These are phyloP conservation scores for Otis tarda DNA, from an alignment of 2,113 vertebrate species.

Conservation along the genomic window DNA sequence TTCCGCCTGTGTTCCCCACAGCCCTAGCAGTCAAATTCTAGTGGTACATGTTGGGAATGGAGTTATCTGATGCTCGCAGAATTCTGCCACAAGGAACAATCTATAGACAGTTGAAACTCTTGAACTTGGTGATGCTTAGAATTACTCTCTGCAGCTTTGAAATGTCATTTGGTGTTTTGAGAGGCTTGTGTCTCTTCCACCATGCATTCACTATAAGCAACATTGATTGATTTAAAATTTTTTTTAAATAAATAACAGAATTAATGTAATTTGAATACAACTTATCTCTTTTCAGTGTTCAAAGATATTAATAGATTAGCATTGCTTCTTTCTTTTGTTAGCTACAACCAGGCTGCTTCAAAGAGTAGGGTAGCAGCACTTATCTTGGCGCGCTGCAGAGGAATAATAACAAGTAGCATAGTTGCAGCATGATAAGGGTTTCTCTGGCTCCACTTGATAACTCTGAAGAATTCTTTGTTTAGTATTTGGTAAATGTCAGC, in stretches of 20 bases:
- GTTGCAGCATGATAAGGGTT: background rate
- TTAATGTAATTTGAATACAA: background rate
- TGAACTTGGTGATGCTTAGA: background rate
- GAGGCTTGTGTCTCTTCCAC: background rate
- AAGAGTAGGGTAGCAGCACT: background rate
- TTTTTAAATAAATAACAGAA: background rate
- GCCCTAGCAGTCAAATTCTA: background rate
- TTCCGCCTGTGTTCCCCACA: accelerated
- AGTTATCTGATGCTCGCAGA: background rate
- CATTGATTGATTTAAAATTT: background rate
- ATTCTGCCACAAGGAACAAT: background rate
- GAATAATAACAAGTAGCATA: background rate
- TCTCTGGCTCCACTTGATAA: background rate
- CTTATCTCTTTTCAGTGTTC: background rate
- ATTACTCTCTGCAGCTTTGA: background rate
- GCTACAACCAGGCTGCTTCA: background rate
- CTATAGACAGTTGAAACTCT: background rate
- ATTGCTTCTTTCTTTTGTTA: background rate
- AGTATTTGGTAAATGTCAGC: background rate
- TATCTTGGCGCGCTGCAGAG: background rate
- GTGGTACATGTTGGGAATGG: background rate
- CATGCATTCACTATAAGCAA: background rate
- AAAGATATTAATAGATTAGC: background rate
- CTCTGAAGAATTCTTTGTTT: background rate
- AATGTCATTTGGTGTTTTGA: background rate